Evolutionary conservation across 2,113 vertebrate genomes (phyloP), one percentile per base, ranked within the genome.

Genomic region (Thalassarche chlororhynchos): DNA sequence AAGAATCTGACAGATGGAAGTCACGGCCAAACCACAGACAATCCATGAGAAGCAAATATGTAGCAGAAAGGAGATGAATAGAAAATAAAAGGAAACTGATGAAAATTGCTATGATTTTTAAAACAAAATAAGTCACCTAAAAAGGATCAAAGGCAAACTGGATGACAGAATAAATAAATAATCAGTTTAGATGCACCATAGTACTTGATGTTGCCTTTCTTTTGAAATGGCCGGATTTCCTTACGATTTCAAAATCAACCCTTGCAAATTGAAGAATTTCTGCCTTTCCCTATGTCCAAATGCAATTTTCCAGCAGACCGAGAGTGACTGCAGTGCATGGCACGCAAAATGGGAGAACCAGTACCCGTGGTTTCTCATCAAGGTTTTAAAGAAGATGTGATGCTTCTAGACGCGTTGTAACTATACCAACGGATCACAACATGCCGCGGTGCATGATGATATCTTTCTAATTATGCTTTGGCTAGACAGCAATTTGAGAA

Each of bases 1-100:
- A 93, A 95, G 70, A 42, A 23, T 8, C 75, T 44, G 75, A 54
- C 81, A 89, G 81, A 55, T 89, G 85, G 90, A 86, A 82, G 46
- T 24, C 28, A 23, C 10, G 2, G 55, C 28, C 28, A 36, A 77
- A 23, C 24, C 55, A 29, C 60, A 71, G 72, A 38, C 36, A 47
- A 74, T 38, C 66, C 6, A 2, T 42, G 58, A 78, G 86, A 24
- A 70, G 84, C 36, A 17, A 61, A 7, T 7, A 17, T 4, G 15
- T 17, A 28, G 62, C 10, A 15, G 87, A 51, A 81, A 52, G 21
- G n/a, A 93, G 40, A 66, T 90, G 77, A 84, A 78, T 29, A 74
- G 61, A 69, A 95, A 84, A 84, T 64, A 29, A 85, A 51, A 77
- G 40, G 11, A 10, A 49, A 17, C 61, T 55, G 44, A n/a, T 69